Evolutionary conservation across 2,113 vertebrate genomes (phyloP), one percentile per base, ranked within the genome.

Genomic region (Eonycteris spelaea): DNA sequence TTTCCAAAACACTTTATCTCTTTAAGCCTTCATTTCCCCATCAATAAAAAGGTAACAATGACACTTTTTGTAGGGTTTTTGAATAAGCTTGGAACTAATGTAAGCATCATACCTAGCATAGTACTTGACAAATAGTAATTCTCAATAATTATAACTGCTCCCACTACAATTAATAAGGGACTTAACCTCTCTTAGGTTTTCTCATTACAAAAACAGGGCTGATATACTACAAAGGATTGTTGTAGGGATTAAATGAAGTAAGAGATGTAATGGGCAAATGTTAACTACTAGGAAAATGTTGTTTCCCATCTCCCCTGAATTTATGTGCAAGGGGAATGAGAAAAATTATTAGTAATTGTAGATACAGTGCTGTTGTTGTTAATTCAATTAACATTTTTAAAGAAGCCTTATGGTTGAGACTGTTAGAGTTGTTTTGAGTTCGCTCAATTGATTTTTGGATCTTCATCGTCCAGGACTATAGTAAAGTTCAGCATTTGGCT

Each of bases 401-500:
- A 67, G n/a, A 80, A 61, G 18, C 24, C 15, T 93, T 35, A 48
- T 89, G 22, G 71, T 35, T 93, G 14, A 90, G 79, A 30, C 43
- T n/a, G 80, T 93, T 38, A 0, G 43, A 26, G 13, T 85, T 70
- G 61, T 77, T 53, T 24, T 51, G 30, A 35, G 18, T 86, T 84
- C 12, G 59, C 35, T 73, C 28, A 13, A 16, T 90, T 87, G 15
- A 74, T 14, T 30, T 83, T 65, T n/a, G 77, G 7, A 51, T 61
- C 86, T 82, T 93, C 30, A 10, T 59, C 86, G 78, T 90, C 78
- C 97, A 99, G 99, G 99, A 99, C 97, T 99, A 99, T 94, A 99
- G 99, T 96, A 99, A 99, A 99, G 99, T 99, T 24, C 99, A 99
- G 93, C 99, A 99, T 97, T 98, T 99, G 97, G 99, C 99, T 53